Evolutionary conservation across 92 coral and sea anemone species (phyloP).

Genomic region (Bergia sp.): DNA sequence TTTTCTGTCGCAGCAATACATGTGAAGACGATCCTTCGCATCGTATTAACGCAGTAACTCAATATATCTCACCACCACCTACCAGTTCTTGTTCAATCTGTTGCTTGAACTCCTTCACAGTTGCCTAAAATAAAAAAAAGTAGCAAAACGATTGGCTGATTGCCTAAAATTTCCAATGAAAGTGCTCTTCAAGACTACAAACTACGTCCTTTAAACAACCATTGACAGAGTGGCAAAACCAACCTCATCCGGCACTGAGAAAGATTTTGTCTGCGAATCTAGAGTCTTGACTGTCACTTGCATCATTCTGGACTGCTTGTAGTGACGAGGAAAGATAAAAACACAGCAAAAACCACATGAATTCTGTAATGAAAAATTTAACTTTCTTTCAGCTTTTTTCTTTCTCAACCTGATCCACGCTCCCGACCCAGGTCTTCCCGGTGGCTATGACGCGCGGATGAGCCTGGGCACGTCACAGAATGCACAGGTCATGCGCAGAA

Average conservation of each 20-base stretch:
- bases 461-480: too few species aligned
- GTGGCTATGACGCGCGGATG: background rate
- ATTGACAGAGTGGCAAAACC: background rate
- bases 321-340: background rate
- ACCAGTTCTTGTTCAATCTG: conserved; percentile 87
- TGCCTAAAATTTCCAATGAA: background rate
- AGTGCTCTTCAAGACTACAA: background rate
- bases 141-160: background rate
- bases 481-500: too few species aligned
- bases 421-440: too few species aligned
- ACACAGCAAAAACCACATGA: conserved; percentile 24
- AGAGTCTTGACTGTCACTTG: conserved; percentile 96
- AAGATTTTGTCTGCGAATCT: conserved; percentile 93
- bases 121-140: conserved; percentile 59
- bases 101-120: conserved; percentile 92
- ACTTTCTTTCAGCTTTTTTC: background rate
- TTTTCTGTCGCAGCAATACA: background rate
- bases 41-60: background rate
- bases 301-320: conserved; percentile 56
- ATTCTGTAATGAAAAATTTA: background rate
- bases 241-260: conserved; percentile 86
- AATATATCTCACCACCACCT: conserved; percentile 26
- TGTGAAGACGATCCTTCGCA: background rate
- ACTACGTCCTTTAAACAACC: background rate
- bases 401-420: background rate